Percentiles rank a stretch among this genome's conserved stretches.
Conservation (phyloP, 2,113 vertebrate species). For the Nanorana parkeri region DNA sequence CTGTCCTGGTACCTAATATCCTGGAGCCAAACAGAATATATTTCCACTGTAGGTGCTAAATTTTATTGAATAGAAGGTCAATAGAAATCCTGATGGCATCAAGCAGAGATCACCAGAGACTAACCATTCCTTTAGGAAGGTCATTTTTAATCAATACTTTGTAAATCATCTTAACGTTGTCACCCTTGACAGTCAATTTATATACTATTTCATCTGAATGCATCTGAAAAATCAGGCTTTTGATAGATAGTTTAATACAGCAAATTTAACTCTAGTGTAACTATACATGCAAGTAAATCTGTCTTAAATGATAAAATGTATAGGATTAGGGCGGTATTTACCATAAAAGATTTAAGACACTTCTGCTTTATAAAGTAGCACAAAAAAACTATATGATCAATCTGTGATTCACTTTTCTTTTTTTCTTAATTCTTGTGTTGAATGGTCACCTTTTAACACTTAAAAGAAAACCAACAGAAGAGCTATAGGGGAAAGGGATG, state of each 20-base stretch:
- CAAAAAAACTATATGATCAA: no score
- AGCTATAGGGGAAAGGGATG: no score
- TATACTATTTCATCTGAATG: not conserved
- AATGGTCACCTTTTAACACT: no score
- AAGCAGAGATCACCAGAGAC: not conserved
- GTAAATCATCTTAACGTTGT: not conserved
- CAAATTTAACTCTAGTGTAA: not conserved
- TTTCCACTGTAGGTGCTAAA: not conserved
- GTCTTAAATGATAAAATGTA: no score
- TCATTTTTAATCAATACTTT: slow-evolving; percentile 6
- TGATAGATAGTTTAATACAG: not conserved
- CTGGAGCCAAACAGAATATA: not conserved
- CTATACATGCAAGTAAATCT: no score
- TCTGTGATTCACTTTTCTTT: no score
- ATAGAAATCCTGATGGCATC: not conserved
- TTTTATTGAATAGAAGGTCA: not conserved
- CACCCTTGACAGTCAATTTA: not conserved
- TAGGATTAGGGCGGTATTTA: no score
- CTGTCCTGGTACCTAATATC: not conserved
- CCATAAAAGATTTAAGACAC: no score
- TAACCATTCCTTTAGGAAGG: not conserved
- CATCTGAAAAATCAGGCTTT: not conserved
- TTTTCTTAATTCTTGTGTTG: no score
- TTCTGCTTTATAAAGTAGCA: no score
- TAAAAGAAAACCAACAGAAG: no score